Evolutionary conservation across 2,113 vertebrate genomes (phyloP).

Genomic region (Cyprinodon variegatus): DNA sequence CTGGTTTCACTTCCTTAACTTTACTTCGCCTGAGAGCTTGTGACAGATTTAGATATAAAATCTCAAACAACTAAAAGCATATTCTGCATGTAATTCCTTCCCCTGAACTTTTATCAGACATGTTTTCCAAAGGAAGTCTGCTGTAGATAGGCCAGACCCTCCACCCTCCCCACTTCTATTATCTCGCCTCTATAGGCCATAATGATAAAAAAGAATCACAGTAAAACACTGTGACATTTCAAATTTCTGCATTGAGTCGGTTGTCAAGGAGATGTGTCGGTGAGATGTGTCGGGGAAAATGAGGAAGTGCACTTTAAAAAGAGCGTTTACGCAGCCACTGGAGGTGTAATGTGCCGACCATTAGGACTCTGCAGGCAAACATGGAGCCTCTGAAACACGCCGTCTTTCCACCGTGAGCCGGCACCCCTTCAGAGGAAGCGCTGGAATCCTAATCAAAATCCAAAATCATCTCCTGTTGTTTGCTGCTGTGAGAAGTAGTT

Average conservation of each 20-base stretch:
- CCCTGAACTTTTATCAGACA: slow-evolving; percentile 20
- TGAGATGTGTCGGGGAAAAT: slow-evolving; percentile 61
- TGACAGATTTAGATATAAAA: background rate
- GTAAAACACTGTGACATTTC: slow-evolving; percentile 75
- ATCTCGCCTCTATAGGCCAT: slow-evolving; percentile 46
- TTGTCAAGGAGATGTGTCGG: slow-evolving; percentile 74
- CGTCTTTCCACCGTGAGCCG: slow-evolving; percentile 11
- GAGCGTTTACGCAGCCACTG: slow-evolving; percentile 55
- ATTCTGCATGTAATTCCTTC: slow-evolving; percentile 3
- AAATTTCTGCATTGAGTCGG: slow-evolving; percentile 68
- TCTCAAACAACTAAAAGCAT: background rate
- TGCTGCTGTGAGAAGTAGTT: slow-evolving; percentile 26
- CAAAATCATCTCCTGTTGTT: slow-evolving; percentile 17
- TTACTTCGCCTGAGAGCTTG: slow-evolving; percentile 19
- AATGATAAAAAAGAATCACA: slow-evolving; percentile 66
- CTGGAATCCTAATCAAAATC: slow-evolving; percentile 45
- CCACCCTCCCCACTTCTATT: slow-evolving; percentile 41
- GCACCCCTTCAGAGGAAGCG: slow-evolving; percentile 2
- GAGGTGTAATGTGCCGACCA: slow-evolving; percentile 62
- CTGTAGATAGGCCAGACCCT: slow-evolving; percentile 32
- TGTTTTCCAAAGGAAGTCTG: slow-evolving; percentile 25
- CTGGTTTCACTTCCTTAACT: slow-evolving; percentile 13
- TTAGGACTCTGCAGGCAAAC: slow-evolving; percentile 66
- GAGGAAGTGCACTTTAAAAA: slow-evolving; percentile 64
- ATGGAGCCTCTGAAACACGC: slow-evolving; percentile 30